Base-by-base conservation (phyloP, 2,113 vertebrate genomes). In the Gallinago undulata region DNA sequence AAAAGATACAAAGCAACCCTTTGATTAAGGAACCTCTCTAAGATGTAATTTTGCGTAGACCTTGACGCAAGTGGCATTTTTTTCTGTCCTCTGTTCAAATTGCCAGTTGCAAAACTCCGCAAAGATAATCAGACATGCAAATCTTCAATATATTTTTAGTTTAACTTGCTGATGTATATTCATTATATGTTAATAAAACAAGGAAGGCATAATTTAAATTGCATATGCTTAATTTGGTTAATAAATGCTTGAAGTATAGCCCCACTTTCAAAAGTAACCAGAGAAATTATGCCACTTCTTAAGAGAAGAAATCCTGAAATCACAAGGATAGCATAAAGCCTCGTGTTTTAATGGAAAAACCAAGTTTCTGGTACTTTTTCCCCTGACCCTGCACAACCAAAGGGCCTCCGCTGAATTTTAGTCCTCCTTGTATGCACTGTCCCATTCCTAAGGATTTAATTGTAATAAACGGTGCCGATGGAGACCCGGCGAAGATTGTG, bases 61-160 rank as follows among this genome's bases (percentile, higher is more conserved):
- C 60, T 94, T 76, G 64, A 75, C 74, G 83, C 22, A 60, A 48
- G 47, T 39, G 2, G 0, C 0, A 11, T 62, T 79, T 89, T 89
- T 88, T 68, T 24, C 39, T 55, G 25, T 63, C 13, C 24, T 93
- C 31, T 66, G 84, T 91, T 94, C 77, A 91, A 87, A 74, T 89
- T 79, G 28, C 53, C 27, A 31, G 41, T 95, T 87, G 74, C 84
- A 91, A 67, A 93, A 95, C 66, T 93, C 67, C 55, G 39, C 70
- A 27, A 66, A 85, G 74, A 69, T 90, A 91, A 95, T 96, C 91
- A 96, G 92, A 89, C 91, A 94, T 95, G 90, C 87, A 96, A 95
- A 96, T 96, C 63, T 51, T 59, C 1, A 1, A 30, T 92, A 27
- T 89, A 91, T 95, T 88, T 96, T 97, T 96, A 94, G 92, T 84